Conservation (phyloP, 1,140 invertebrate species). For the Dendroctonus valens region DNA sequence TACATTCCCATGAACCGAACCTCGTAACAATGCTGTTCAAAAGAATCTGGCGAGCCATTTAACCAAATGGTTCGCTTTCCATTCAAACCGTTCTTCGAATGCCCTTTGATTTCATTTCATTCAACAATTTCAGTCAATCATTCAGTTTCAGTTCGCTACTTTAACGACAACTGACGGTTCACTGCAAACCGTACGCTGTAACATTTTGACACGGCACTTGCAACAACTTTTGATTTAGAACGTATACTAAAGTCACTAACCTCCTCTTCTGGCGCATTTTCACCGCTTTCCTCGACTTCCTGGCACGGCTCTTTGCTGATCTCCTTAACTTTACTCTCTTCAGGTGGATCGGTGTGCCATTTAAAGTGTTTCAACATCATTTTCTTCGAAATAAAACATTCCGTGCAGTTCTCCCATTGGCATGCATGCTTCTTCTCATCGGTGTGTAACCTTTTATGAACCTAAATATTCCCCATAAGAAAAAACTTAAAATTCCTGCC, state of each 20-base stretch:
- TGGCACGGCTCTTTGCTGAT: constrained; percentile 46
- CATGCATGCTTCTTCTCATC: constrained; percentile 69
- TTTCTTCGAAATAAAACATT: constrained; percentile 80
- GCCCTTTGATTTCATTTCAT: too few relatives aligned
- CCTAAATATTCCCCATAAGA: neutral
- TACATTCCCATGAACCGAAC: too few relatives aligned
- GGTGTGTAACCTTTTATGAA: constrained; percentile 76
- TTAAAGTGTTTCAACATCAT: constrained; percentile 68
- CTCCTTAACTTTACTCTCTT: constrained; percentile 46
- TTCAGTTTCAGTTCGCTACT: too few relatives aligned
- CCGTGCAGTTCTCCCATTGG: constrained; percentile 63
- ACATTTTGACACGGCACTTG: too few relatives aligned
- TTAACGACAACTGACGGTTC: too few relatives aligned
- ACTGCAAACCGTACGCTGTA: too few relatives aligned
- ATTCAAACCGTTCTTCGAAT: too few relatives aligned
- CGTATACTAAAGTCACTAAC: neutral
- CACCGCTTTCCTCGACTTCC: constrained; percentile 42
- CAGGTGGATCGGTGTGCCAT: constrained; percentile 54
- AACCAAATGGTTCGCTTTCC: too few relatives aligned
- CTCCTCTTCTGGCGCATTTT: constrained; percentile 37
- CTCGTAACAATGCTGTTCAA: too few relatives aligned
- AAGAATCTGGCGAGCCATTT: neutral
- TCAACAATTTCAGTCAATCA: too few relatives aligned
- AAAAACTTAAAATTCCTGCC: too few relatives aligned
- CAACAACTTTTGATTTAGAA: too few relatives aligned